Evolutionary conservation across 1,140 invertebrate species (phyloP).

Genomic region (Melanaphis sacchari): DNA sequence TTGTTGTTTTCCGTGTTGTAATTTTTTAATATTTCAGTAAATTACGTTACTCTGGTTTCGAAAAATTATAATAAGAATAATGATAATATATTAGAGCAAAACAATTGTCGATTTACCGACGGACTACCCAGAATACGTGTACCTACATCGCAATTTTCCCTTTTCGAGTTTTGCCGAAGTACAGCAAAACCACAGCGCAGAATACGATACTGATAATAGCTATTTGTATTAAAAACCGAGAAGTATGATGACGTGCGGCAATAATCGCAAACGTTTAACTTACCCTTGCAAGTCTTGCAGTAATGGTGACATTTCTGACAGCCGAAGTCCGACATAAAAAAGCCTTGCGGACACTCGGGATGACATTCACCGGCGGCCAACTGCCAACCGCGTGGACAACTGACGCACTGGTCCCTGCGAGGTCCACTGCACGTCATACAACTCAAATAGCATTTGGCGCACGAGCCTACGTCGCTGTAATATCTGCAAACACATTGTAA

Average conservation of each 20-base stretch:
- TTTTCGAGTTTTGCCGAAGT: neutral
- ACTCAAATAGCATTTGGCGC: constrained; percentile 80
- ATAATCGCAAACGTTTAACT: constrained; percentile 55
- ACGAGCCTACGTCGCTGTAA: constrained; percentile 82
- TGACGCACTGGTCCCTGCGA: constrained; percentile 81
- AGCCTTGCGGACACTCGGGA: constrained; percentile 82
- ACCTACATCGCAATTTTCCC: neutral
- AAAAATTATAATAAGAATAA: too few species aligned
- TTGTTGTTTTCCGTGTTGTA: too few species aligned
- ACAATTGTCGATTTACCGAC: neutral
- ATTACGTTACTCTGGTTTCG: neutral
- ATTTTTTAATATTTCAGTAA: neutral
- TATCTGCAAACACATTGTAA: constrained; percentile 68
- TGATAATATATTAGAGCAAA: neutral
- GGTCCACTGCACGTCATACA: constrained; percentile 84
- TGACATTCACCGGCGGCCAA: constrained; percentile 82
- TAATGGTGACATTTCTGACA: constrained; percentile 86
- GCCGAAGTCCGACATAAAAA: constrained; percentile 78
- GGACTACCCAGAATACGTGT: neutral
- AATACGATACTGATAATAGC: neutral
- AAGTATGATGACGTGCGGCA: neutral
- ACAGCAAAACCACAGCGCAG: neutral
- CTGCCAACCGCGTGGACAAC: constrained; percentile 78
- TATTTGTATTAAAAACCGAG: neutral
- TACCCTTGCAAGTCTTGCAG: constrained; percentile 80